Evolutionary conservation across 2,113 vertebrate species (phyloP).

Genomic region (Spheniscus mendiculus): DNA sequence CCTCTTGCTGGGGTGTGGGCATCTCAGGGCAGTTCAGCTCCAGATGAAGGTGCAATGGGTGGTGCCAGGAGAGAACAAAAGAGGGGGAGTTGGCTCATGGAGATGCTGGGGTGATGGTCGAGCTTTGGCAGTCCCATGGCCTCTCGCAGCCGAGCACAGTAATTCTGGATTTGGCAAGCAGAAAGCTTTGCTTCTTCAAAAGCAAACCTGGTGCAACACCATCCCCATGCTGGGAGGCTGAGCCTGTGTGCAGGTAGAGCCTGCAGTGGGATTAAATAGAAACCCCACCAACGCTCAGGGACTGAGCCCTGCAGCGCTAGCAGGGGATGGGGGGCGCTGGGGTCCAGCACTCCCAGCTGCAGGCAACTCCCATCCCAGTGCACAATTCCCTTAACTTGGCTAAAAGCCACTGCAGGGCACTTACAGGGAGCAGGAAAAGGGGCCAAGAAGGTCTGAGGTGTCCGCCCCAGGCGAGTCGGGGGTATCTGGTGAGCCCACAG

Average conservation of each 20-base stretch:
- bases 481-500: accelerated
- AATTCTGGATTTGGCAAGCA: background rate
- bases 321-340: too few relatives aligned
- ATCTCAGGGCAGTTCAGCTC: background rate
- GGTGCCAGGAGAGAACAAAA: too few relatives aligned
- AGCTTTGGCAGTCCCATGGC: background rate
- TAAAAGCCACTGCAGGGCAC: background rate
- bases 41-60: background rate
- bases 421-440: background rate
- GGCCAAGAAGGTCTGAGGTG: background rate
- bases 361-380: accelerated
- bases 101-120: too few relatives aligned
- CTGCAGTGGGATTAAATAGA: background rate
- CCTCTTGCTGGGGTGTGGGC: background rate
- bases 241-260: background rate
- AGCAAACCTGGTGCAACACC: background rate
- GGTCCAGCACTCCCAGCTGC: background rate
- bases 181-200: background rate
- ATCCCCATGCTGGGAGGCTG: background rate
- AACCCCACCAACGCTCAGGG: background rate
- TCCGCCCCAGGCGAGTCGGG: accelerated
- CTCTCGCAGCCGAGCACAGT: accelerated
- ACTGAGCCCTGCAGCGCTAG: too few relatives aligned
- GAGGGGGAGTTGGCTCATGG: accelerated
- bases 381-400: background rate